Percentiles rank a stretch among this genome's conserved stretches.
Evolutionary conservation across 2,797 vertebrate genomes (phyloP).

Genomic region (Sebastes aleutianus): DNA sequence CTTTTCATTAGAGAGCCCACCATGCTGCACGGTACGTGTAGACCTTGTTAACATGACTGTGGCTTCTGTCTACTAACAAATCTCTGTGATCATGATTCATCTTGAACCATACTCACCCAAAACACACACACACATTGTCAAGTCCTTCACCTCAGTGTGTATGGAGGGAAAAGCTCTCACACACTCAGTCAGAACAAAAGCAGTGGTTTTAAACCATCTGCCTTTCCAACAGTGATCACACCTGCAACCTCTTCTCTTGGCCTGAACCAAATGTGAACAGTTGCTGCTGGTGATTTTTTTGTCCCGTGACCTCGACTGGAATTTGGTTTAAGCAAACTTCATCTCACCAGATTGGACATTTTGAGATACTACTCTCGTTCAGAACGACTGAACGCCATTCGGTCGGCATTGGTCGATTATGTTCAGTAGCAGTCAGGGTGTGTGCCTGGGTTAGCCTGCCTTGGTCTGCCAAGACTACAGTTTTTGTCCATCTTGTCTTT

Average conservation of each 20-base stretch:
- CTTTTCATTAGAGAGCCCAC: constrained; percentile 63
- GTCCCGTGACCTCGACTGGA: neutral
- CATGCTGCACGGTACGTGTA: constrained; percentile 52
- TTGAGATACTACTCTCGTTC: neutral
- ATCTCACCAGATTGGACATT: too few relatives aligned
- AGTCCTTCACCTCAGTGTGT: neutral
- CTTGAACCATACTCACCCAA: neutral
- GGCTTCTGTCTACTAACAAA: constrained; percentile 65
- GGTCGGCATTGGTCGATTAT: neutral
- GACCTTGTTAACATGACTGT: constrained; percentile 45
- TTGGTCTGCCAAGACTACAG: neutral
- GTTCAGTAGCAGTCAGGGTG: neutral
- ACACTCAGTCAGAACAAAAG: neutral
- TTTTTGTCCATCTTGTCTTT: neutral
- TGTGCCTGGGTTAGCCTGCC: neutral
- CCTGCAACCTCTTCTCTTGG: neutral
- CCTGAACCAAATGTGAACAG: neutral
- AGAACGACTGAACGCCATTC: neutral
- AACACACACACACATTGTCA: constrained; percentile 3
- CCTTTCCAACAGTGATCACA: neutral
- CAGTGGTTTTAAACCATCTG: neutral
- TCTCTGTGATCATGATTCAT: constrained; percentile 29
- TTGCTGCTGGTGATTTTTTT: neutral
- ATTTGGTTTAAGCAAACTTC: neutral
- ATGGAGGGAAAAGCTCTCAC: neutral